These are phyloP conservation scores for Aquatica leii DNA, from an alignment of 2,888 invertebrate species.

Conservation along the genomic window DNA sequence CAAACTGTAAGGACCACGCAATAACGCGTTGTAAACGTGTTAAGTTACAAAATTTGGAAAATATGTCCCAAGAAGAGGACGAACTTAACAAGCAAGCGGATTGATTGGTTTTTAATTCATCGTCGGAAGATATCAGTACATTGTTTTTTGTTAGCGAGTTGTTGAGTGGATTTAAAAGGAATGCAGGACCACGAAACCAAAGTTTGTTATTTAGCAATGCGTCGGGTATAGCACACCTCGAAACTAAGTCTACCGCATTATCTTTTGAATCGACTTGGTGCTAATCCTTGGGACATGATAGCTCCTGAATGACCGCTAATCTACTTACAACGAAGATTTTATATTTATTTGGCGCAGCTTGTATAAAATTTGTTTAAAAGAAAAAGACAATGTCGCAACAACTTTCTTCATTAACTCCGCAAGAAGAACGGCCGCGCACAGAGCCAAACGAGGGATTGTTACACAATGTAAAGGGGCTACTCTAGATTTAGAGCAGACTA, in stretches of 20 bases:
- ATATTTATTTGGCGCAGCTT: neutral
- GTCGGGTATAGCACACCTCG: too few species aligned
- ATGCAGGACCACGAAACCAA: too few species aligned
- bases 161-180: too few species aligned
- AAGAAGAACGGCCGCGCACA: constrained; percentile 1
- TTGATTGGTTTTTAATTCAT: too few species aligned
- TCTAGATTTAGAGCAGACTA: constrained; percentile 7
- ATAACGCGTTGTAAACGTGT: too few species aligned
- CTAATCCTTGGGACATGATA: neutral
- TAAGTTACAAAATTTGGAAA: too few species aligned
- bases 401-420: neutral
- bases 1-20: too few species aligned
- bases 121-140: too few species aligned
- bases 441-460: constrained; percentile 14
- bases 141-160: too few species aligned
- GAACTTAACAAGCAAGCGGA: too few species aligned
- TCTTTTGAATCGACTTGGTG: neutral
- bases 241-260: neutral
- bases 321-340: neutral
- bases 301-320: neutral
- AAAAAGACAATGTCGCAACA: neutral
- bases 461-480: constrained; percentile 13
- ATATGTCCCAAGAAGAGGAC: too few species aligned
- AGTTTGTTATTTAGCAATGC: too few species aligned
- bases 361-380: neutral